Evolutionary conservation across 2,888 invertebrate species (phyloP), one percentile per base, ranked within the genome.

Genomic region (Hirtodrosophila cameraria): DNA sequence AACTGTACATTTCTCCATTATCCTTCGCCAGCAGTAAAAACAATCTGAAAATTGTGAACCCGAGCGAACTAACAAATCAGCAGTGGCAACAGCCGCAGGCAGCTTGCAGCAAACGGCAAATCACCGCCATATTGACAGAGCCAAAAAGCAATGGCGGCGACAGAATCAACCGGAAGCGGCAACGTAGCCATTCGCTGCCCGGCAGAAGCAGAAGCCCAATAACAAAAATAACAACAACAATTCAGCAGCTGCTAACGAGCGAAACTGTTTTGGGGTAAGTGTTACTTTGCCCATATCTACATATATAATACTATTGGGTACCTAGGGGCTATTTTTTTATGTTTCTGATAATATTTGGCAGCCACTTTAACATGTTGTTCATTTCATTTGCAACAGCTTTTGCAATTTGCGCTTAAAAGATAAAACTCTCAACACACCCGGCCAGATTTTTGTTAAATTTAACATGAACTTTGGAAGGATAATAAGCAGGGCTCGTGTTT

Each of bases 131-230:
- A 31, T 57, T 46, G 35, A 38, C 48, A 45, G 12, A 57, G 33
- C 25, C 33, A 30, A 41, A 38, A 16, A 45, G 42, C 38, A 33
- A 27, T 31, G 50, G 16, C 48, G 46, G 31, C 5, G 18, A 5
- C 18, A 20, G 18, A 2, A 20, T 6, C 39, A 50, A 57, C 31
- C 30, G 58, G 33, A 59, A 49, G 55, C 46, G 76, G 55, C 59
- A 69, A 35, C 86, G 85, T 41, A 75, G 87, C 49, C 65, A 79
- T 43, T 89, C 89, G 13, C 66, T 89, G 60, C 89, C 89, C n/a
- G 23, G 20, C 25, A 49, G 59, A 61, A n/a, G n/a, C n/a, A n/a
- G n/a, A n/a, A n/a, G n/a, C n/a, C n/a, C n/a, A n/a, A 75, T 81
- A 69, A 52, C 74, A 59, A 67, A 71, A 61, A 30, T 38, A 43